Base-by-base conservation (phyloP, 1,140 invertebrate species). In the Brachionus sp. region DNA sequence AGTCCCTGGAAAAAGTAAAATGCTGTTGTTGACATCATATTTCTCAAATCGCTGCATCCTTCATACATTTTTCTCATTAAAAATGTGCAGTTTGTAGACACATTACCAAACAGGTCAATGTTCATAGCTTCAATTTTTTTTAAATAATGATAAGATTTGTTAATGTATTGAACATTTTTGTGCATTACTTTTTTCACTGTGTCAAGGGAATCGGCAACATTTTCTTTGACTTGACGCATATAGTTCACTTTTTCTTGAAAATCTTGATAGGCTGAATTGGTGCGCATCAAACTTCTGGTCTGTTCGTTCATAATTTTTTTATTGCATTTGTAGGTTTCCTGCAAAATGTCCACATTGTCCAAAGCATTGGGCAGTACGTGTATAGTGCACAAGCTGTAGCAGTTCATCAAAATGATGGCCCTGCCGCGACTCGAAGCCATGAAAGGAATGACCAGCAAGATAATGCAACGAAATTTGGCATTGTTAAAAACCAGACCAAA, bases 401-500 rank as follows among this genome's bases (percentile, higher is more conserved):
- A 75, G 25, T 75, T 75, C 70, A 75, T 75, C 5, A 75, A 19
- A 13, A 75, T 75, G 44, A 75, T 75, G 10, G 39, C 42, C 13
- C 70, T n/a, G 4, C 70, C 70, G 2, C 70, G 39, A 25, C 23
- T 75, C 0, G 39, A 25, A 25, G 70, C 70, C 70, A 75, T 75
- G 39, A 75, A 46, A 6, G 70, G 70, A 29, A 75, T 75, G 6
- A 75, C 46, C 16, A 75, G 44, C 44, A 75, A 25, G 46, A 75
- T 19, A 25, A 75, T 75, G 44, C 70, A 75, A 13, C 42, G 39
- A 29, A 75, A 75, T 25, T 75, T 75, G 16, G 16, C 7, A 50
- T 75, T 75, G 12, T 46, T 39, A 50, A 75, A 75, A 6, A 75
- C 70, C 19, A 75, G 70, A 46, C 70, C 70, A 25, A 75, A 10